Conservation (phyloP, 2,888 invertebrate species). For the Melieria crassipennis region DNA sequence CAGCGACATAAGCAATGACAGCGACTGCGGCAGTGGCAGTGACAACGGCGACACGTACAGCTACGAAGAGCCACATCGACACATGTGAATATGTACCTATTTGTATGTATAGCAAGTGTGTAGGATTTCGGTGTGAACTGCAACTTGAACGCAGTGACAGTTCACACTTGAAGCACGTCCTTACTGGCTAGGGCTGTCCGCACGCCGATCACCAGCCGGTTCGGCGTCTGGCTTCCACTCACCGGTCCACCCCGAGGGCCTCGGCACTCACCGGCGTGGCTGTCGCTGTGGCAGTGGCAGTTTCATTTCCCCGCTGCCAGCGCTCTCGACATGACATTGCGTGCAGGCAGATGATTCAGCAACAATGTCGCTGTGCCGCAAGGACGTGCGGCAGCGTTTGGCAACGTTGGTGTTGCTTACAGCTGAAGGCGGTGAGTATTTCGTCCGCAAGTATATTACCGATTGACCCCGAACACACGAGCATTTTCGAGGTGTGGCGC, state of each 20-base stretch:
- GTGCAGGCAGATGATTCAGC: constrained; percentile 48
- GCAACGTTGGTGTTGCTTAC: constrained; percentile 7
- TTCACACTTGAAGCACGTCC: constrained; percentile 31
- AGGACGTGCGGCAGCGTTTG: neutral
- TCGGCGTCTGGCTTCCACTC: neutral
- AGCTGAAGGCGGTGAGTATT: neutral
- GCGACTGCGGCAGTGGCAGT: no score
- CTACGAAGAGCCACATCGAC: neutral
- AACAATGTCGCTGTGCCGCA: constrained; percentile 18
- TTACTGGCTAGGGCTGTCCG: neutral
- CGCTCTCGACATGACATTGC: constrained; percentile 43
- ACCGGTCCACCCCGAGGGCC: neutral
- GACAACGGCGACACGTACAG: no score
- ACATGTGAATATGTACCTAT: neutral
- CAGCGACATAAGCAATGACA: no score
- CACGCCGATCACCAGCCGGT: neutral
- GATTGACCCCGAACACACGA: neutral
- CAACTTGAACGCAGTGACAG: neutral
- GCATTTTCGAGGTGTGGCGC: neutral
- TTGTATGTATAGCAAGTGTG: neutral
- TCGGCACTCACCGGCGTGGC: neutral
- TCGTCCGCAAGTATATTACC: neutral
- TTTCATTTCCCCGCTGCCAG: constrained; percentile 42
- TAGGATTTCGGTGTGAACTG: neutral
- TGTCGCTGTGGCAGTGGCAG: neutral